Percentiles rank a stretch among this genome's conserved stretches.
Evolutionary conservation across 2,888 invertebrate genomes (phyloP).

Genomic region (Cephus pygmeus): DNA sequence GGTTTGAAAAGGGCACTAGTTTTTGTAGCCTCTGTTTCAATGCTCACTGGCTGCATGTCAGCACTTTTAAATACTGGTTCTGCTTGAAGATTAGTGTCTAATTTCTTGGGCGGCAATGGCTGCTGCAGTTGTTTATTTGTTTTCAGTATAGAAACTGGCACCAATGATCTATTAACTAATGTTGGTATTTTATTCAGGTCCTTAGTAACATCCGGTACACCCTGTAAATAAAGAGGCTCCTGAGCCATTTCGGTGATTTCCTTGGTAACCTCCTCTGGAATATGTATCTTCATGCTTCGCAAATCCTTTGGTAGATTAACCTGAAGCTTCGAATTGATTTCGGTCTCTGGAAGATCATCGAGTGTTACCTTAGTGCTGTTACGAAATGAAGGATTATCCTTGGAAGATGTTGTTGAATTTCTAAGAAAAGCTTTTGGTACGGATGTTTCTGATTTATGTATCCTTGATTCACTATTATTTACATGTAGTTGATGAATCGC

Average conservation of each 20-base stretch:
- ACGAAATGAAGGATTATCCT: background rate
- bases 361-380: conserved; percentile 28
- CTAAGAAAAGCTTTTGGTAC: conserved; percentile 6
- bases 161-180: conserved; percentile 44
- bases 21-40: conserved; percentile 22
- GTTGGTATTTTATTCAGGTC: conserved; percentile 53
- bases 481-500: no score
- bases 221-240: conserved; percentile 53
- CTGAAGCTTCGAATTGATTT: conserved; percentile 43
- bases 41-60: conserved; percentile 51
- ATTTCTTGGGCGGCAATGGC: conserved; percentile 39
- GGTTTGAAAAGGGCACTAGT: conserved; percentile 44
- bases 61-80: conserved; percentile 53
- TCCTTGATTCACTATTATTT: background rate
- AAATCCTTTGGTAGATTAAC: conserved; percentile 6
- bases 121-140: conserved; percentile 51
- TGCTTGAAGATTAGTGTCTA: conserved; percentile 13
- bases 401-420: conserved; percentile 5
- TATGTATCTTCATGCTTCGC: conserved; percentile 14
- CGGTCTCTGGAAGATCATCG: conserved; percentile 45
- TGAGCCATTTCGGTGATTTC: conserved; percentile 11
- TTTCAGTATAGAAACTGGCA: conserved; percentile 49
- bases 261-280: conserved; percentile 17
- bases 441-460: conserved; percentile 5
- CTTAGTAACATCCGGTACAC: conserved; percentile 44